Evolutionary conservation across 2,888 invertebrate species (phyloP).

Genomic region (Cantharis rustica): DNA sequence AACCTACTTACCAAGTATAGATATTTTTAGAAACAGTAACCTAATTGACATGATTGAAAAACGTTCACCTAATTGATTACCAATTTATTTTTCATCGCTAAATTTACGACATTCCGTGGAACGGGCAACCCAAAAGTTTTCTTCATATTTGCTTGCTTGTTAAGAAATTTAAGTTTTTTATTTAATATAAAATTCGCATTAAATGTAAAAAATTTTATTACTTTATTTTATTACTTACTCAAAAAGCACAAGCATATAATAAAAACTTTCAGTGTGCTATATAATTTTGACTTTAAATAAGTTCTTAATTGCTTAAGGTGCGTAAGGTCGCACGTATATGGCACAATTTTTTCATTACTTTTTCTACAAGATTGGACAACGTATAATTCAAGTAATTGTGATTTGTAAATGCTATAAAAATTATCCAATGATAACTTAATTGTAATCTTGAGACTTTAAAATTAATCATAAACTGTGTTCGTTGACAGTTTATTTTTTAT

Average conservation of each 20-base stretch:
- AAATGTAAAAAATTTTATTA: background rate
- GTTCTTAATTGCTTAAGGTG: slow-evolving; percentile 5
- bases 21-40: slow-evolving; percentile 1
- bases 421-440: background rate
- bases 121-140: background rate
- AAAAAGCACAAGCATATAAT: background rate
- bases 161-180: background rate
- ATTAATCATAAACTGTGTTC: background rate
- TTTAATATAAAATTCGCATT: background rate
- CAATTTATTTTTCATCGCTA: background rate
- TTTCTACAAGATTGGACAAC: background rate
- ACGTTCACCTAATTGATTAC: background rate
- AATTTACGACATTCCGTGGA: background rate
- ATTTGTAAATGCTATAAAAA: slow-evolving; percentile 1
- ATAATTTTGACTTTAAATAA: background rate
- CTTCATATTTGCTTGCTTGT: background rate
- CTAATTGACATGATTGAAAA: background rate
- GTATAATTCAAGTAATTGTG: background rate
- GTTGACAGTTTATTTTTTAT: background rate
- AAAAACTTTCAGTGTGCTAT: background rate
- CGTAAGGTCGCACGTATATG: slow-evolving; percentile 3
- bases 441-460: background rate
- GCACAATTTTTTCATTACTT: slow-evolving; percentile 3
- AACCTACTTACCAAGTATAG: slow-evolving; percentile 4
- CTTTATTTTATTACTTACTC: background rate